Evolutionary conservation across 2,113 vertebrate species (phyloP).

Genomic region (Macaca mulatta): DNA sequence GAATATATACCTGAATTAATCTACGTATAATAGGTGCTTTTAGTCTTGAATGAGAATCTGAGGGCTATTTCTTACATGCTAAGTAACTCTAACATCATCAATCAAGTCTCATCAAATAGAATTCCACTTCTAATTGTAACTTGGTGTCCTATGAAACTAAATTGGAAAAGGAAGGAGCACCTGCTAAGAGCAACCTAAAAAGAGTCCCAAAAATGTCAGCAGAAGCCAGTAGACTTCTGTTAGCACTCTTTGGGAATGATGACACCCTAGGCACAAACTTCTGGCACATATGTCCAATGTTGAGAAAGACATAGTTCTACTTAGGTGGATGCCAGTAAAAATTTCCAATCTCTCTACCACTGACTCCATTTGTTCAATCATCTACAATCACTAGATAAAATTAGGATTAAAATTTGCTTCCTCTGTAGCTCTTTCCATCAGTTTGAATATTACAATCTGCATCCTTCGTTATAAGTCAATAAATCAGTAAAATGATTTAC

Average conservation of each 20-base stretch:
- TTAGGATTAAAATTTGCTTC: not conserved
- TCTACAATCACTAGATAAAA: not conserved
- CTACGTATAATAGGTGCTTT: not conserved
- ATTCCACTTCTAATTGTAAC: not conserved
- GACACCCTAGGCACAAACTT: accelerated
- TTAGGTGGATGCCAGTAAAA: not conserved
- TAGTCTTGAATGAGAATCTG: not conserved
- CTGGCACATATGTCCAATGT: not conserved
- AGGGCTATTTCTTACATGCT: not conserved
- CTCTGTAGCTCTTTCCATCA: not conserved
- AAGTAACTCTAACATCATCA: not conserved
- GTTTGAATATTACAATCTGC: not conserved
- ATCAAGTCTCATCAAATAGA: not conserved
- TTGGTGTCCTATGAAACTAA: not conserved
- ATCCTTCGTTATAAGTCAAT: not conserved
- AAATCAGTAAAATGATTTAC: not conserved
- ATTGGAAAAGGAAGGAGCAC: not conserved
- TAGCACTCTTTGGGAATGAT: not conserved
- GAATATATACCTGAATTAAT: not conserved
- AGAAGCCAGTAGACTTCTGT: no score
- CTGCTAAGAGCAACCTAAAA: not conserved
- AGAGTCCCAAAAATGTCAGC: not conserved
- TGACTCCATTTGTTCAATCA: not conserved
- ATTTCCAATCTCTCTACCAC: not conserved
- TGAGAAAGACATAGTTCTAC: not conserved